Percentiles rank a stretch among this genome's conserved stretches.
Conservation (phyloP, 2,113 vertebrate genomes). For the Lethenteron reissneri region DNA sequence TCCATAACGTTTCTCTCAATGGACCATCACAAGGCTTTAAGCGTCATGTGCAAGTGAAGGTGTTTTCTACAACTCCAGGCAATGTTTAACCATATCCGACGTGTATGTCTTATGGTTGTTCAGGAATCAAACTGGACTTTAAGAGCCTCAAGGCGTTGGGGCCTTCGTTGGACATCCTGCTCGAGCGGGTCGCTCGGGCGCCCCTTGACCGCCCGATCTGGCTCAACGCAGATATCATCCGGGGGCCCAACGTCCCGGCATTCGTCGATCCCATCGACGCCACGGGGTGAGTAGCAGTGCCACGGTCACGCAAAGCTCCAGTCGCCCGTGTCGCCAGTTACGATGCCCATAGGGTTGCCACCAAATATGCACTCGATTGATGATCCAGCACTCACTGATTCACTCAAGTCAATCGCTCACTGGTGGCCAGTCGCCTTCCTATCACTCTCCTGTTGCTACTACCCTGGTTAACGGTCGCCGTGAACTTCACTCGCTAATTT, state of each 20-base stretch:
- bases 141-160: conserved; percentile 26
- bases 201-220: conserved; percentile 28
- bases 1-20: too few relatives aligned
- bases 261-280: conserved; percentile 25
- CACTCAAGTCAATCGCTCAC: too few relatives aligned
- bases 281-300: conserved; percentile 15
- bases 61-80: too few relatives aligned
- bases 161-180: conserved; percentile 25
- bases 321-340: too few relatives aligned
- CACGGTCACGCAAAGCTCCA: too few relatives aligned
- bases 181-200: conserved; percentile 14
- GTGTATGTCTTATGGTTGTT: neutral
- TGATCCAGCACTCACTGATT: too few relatives aligned
- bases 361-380: too few relatives aligned
- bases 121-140: conserved; percentile 45
- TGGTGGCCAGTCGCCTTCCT: neutral
- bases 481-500: too few relatives aligned
- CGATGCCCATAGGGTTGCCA: too few relatives aligned
- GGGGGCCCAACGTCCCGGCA: conserved; percentile 32
- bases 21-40: too few relatives aligned
- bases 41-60: too few relatives aligned
- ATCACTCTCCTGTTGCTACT: neutral
- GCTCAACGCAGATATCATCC: conserved; percentile 33
- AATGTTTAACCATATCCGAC: too few relatives aligned
- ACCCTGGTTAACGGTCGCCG: neutral